Base-by-base conservation (phyloP, 2,888 invertebrate species). In the Stenichneumon culpator region DNA sequence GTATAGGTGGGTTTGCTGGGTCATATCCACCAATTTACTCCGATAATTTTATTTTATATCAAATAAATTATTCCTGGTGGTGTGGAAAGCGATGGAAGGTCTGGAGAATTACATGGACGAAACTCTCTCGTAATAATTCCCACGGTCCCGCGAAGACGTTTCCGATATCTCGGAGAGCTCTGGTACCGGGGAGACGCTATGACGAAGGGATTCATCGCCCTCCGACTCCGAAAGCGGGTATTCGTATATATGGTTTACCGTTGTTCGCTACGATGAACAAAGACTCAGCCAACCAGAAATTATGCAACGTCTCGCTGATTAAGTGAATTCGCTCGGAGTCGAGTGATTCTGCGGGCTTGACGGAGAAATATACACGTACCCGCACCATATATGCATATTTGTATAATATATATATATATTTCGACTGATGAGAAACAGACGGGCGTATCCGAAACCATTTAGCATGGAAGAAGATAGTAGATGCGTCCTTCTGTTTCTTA, bases 261-360 rank as follows among this genome's bases (percentile, higher is more conserved):
- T 6, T 32, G 50, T 50, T 32, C 50, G 63, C 11, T 28, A 6
- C 28, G 25, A 52, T 16, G 72, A 81, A 73, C 77, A 84, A 81
- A 84, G 73, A 84, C 44, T 78, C 77, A 80, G 52, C 72, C 77
- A 84, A 60, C 50, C 63, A 63, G 80, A 77, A 84, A 84, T 84
- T 84, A 80, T 84, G 80, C 80, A 84, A 77, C 84, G 84, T 80
- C 77, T 72, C 67, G 80, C 79, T 84, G 80, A 84, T 73, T 84
- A 67, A 81, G 80, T 68, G 72, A 81, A 84, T 73, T 44, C 50
- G 28, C 70, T 36, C 65, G 77, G 70, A 60, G 68, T 32, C 50
- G 67, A 60, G 47, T 50, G 65, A 75, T 83, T 72, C 70, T 83
- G 63, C 25, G 72, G 82, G 75, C 67, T 72, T 77, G 65, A 82